phyloP scores from a whole-genome alignment of 1,140 invertebrate species.

The honey bee (Apis mellifera) region DNA sequence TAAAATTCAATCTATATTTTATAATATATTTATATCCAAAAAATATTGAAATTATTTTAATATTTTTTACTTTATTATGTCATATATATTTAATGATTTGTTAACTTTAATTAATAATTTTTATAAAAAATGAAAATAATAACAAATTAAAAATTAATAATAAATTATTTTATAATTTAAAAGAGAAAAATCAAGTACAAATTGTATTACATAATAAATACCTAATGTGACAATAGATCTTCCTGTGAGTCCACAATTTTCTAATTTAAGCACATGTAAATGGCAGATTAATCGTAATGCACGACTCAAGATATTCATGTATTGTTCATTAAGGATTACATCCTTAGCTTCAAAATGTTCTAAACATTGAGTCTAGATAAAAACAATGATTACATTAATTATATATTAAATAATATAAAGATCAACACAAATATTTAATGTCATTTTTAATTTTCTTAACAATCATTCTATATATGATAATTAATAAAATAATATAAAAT shows the following conservation, averaged over 20 bases:
- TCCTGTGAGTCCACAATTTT: conserved; percentile 87
- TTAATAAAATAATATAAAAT: conserved; percentile 10
- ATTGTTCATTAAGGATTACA: conserved; percentile 86
- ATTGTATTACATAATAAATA: conserved; percentile 73
- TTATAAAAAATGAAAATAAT: not conserved
- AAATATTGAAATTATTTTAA: not conserved
- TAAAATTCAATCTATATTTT: no score
- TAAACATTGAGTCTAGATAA: conserved; percentile 86
- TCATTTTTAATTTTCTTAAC: not conserved
- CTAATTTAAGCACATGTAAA: conserved; percentile 87
- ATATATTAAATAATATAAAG: conserved; percentile 8
- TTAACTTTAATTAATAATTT: not conserved
- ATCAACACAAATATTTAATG: not conserved
- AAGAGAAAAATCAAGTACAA: not conserved
- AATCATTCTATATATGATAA: not conserved
- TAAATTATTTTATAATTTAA: not conserved
- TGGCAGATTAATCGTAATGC: conserved; percentile 86
- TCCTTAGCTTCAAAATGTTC: conserved; percentile 86
- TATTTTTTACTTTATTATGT: not conserved
- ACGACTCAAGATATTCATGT: conserved; percentile 86
- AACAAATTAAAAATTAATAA: not conserved
- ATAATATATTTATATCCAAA: not conserved
- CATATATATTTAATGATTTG: conserved; percentile 17
- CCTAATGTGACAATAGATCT: conserved; percentile 86
- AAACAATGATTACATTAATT: conserved; percentile 58